Base-by-base conservation (phyloP, 2,797 vertebrate species). In the Bufotes viridis region DNA sequence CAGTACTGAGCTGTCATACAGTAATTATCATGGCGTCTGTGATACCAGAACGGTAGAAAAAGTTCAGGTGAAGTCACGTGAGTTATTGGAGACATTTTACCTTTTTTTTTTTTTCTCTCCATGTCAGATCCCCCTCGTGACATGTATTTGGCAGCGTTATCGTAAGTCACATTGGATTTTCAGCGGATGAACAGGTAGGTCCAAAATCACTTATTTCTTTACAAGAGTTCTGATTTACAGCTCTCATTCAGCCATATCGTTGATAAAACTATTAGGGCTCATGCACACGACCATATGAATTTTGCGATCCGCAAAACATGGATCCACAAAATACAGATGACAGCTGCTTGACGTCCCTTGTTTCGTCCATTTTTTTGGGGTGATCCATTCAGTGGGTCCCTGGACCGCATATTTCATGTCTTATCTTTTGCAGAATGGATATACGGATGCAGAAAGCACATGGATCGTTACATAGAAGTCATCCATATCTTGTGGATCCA, bases 141-240 rank as follows among this genome's bases (percentile, higher is more conserved):
- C 49, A 51, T 74, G 26, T 74, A 20, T 49, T 42, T 18, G 74
- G 74, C 49, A 55, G 75, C 17, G n/a, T 78, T 78, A 53, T 51
- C 11, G 75, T 55, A n/a, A 55, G 51, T 15, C 49, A 55, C 49
- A 55, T 55, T n/a, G 49, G 11, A 78, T 78, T 78, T 78, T 78
- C 75, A 78, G 49, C 55, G 20, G 75, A 78, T 78, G 75, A 78
- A 78, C 24, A 78, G 75, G 75, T 78, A 78, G 55, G 49, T 78
- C 24, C n/a, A 55, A 7, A 3, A 13, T 53, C 29, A 0, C 18
- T 10, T 51, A 22, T 75, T 13, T n/a, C 11, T 1, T 7, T 76
- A n/a, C 34, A 12, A 7, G n/a, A 13, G 20, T 14, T n/a, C 53
- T 76, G 49, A 67, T 24, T 72, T 72, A 34, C 1, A 34, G 42